Evolutionary conservation across 1,140 invertebrate genomes (phyloP), one percentile per base, ranked within the genome.

Genomic region (Cydia splendana): DNA sequence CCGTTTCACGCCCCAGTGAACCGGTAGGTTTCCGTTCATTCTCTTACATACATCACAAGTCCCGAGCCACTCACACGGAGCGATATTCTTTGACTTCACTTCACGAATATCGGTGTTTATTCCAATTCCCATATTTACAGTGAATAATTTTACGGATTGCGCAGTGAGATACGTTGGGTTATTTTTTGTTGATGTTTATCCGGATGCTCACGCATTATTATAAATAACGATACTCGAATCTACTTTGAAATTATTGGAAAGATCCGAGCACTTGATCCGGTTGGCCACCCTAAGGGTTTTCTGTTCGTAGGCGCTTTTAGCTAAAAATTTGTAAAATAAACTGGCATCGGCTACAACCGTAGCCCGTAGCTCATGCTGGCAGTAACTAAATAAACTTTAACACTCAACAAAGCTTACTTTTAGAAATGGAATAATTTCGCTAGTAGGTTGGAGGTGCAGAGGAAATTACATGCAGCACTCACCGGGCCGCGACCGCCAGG

Each of bases 11-110:
- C 84, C 78, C 81, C 82, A 85, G 80, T 88, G 81, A 77, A 69
- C 78, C 77, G 82, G 79, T 77, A 85, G 82, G 85, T 84, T 83
- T 81, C 80, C 78, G 83, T 86, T 87, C 79, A 85, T 87, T 79
- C 79, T 65, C 76, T 81, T 81, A 80, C 78, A 82, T 82, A 80
- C 80, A 69, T 6, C 67, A 73, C 74, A 28, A 76, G 77, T 74
- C 65, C 74, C 75, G 34, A 75, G 48, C 74, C 75, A 76, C 67
- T 76, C 69, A 76, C 48, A 65, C 45, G 74, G 13, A 57, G 65
- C 75, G 73, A 79, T 81, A 67, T 67, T 75, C 67, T 77, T 76
- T 38, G 42, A 28, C 79, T 78, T 78, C 67, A 42, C 34, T 71
- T 71, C 67, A 45, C 34, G 67, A 71, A 42, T 69, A 69, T 42